Conservation (phyloP, 2,888 invertebrate species). For the Hipparchia sbordonii region DNA sequence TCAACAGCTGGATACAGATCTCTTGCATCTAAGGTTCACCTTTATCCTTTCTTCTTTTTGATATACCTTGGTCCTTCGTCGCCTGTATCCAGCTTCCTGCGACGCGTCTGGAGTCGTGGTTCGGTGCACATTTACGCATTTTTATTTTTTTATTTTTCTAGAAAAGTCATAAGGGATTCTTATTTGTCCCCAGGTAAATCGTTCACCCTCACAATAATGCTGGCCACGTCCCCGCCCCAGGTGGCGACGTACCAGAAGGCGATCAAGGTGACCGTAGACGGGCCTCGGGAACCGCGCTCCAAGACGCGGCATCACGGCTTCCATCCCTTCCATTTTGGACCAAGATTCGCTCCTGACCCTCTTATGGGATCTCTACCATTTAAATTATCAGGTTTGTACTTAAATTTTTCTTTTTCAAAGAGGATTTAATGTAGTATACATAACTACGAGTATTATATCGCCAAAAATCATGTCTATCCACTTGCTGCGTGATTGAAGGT, state of each 20-base stretch:
- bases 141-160: too few relatives aligned
- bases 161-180: neutral
- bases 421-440: too few relatives aligned
- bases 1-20: too few relatives aligned
- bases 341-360: constrained; percentile 92
- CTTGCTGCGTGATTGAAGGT: too few relatives aligned
- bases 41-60: too few relatives aligned
- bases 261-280: constrained; percentile 99
- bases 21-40: too few relatives aligned
- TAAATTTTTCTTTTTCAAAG: neutral
- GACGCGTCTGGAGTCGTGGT: too few relatives aligned
- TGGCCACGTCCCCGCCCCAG: constrained; percentile 96
- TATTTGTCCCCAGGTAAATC: constrained; percentile 91
- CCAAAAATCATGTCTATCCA: too few relatives aligned
- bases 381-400: constrained; percentile 87
- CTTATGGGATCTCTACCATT: constrained; percentile 90
- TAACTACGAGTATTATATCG: too few relatives aligned
- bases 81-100: too few relatives aligned
- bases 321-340: constrained; percentile 95
- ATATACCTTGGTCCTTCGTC: too few relatives aligned
- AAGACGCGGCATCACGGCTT: constrained; percentile 95
- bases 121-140: too few relatives aligned
- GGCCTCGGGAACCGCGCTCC: constrained; percentile 97
- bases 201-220: constrained; percentile 97
- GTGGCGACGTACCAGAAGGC: constrained; percentile 98